Conservation (phyloP, 2,888 invertebrate species). For the Chaetoderma sp. region DNA sequence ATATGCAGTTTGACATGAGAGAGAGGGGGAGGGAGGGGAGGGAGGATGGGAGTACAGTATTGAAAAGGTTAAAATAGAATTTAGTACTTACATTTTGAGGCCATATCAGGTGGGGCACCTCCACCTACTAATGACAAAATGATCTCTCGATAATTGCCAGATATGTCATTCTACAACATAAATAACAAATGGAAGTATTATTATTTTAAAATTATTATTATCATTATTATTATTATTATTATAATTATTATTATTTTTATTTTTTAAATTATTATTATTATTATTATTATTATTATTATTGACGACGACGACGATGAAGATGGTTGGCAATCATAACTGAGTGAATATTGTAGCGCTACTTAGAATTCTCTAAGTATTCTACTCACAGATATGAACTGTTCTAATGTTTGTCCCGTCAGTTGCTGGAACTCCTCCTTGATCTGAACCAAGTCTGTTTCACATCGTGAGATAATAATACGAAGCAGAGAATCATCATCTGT, state of each 20-base stretch:
- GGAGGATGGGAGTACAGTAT: no score
- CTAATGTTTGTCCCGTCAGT: slow-evolving; percentile 59
- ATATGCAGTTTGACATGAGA: no score
- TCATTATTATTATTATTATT: background rate
- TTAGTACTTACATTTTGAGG: slow-evolving; percentile 50
- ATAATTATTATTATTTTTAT: background rate
- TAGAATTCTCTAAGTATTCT: background rate
- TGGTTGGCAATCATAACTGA: background rate
- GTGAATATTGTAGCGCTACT: background rate
- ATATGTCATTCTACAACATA: slow-evolving; percentile 61
- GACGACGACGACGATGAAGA: background rate
- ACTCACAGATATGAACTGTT: slow-evolving; percentile 65
- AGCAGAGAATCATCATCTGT: slow-evolving; percentile 66
- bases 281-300: background rate
- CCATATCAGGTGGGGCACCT: slow-evolving; percentile 50
- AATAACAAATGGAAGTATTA: slow-evolving; percentile 1
- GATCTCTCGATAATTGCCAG: slow-evolving; percentile 65
- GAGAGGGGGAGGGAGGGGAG: no score
- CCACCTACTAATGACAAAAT: slow-evolving; percentile 62
- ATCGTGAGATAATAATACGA: slow-evolving; percentile 62
- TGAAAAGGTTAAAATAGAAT: no score
- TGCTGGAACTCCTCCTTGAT: slow-evolving; percentile 67
- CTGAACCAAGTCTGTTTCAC: slow-evolving; percentile 69
- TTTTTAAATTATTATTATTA: background rate
- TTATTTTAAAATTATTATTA: background rate